Conservation (phyloP, 2,113 vertebrate species). For the Spheniscus mendiculus region DNA sequence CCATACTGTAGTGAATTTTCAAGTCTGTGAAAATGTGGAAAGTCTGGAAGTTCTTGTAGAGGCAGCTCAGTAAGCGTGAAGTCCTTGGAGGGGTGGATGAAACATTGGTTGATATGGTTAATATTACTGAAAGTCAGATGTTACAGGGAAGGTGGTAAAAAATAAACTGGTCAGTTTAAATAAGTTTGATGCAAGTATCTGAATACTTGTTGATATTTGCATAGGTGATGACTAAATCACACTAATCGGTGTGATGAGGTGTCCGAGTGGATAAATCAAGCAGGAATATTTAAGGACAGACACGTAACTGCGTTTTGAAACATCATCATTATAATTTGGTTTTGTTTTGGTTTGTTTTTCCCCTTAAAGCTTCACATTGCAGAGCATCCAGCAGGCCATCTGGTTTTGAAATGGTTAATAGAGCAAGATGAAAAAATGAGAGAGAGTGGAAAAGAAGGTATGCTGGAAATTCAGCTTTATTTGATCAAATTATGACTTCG, state of each 20-base stretch:
- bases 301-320: background rate
- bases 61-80: background rate
- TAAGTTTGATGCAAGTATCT: too few relatives aligned
- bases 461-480: background rate
- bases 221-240: background rate
- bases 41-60: background rate
- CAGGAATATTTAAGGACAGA: background rate
- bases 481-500: background rate
- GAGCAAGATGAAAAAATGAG: constrained; percentile 87
- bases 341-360: background rate
- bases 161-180: background rate
- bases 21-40: background rate
- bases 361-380: constrained; percentile 88
- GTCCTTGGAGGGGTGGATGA: background rate
- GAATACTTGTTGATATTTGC: background rate
- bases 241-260: background rate
- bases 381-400: constrained; percentile 93
- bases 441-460: constrained; percentile 84
- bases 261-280: background rate
- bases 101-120: background rate
- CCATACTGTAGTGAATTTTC: background rate
- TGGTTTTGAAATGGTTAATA: constrained; percentile 95
- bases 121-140: background rate
- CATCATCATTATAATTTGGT: background rate
- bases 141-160: background rate